These are phyloP conservation scores for Urechis unicinctus DNA, from an alignment of 2,888 invertebrate species.

Conservation along the genomic window DNA sequence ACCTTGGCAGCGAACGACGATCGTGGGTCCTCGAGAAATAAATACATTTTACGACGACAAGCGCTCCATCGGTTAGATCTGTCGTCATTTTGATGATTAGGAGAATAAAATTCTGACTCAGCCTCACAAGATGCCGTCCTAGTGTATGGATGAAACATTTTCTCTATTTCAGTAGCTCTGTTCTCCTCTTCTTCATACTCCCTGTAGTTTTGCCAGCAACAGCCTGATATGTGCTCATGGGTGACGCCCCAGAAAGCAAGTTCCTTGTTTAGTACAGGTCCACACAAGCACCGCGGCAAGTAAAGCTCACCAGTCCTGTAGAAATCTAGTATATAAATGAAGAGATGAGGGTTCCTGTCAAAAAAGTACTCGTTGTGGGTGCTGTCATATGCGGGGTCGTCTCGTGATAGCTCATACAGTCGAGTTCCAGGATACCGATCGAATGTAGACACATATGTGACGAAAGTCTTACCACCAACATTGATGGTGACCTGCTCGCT, in stretches of 20 bases:
- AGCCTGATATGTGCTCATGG: constrained; percentile 21
- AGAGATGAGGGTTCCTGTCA: constrained; percentile 28
- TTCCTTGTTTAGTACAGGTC: constrained; percentile 21
- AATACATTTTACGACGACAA: too few relatives aligned
- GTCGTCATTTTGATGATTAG: too few relatives aligned
- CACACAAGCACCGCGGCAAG: constrained; percentile 24
- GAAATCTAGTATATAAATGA: constrained; percentile 25
- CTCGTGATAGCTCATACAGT: neutral
- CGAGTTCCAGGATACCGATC: neutral
- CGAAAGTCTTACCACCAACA: constrained; percentile 7
- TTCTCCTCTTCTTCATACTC: constrained; percentile 10
- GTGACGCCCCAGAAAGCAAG: constrained; percentile 27
- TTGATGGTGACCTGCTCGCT: too few relatives aligned
- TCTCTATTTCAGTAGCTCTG: too few relatives aligned
- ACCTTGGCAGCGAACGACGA: too few relatives aligned
- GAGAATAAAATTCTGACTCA: too few relatives aligned
- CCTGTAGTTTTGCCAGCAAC: constrained; percentile 23
- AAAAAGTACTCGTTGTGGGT: constrained; percentile 22
- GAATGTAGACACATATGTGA: constrained; percentile 2
- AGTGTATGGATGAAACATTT: too few relatives aligned
- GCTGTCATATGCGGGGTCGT: constrained; percentile 1
- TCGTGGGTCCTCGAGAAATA: too few relatives aligned
- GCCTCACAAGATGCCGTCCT: too few relatives aligned
- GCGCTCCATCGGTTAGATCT: too few relatives aligned
- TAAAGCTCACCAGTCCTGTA: constrained; percentile 28